Base-by-base conservation (phyloP, 2,797 vertebrate genomes). In the Miichthys miiuy region DNA sequence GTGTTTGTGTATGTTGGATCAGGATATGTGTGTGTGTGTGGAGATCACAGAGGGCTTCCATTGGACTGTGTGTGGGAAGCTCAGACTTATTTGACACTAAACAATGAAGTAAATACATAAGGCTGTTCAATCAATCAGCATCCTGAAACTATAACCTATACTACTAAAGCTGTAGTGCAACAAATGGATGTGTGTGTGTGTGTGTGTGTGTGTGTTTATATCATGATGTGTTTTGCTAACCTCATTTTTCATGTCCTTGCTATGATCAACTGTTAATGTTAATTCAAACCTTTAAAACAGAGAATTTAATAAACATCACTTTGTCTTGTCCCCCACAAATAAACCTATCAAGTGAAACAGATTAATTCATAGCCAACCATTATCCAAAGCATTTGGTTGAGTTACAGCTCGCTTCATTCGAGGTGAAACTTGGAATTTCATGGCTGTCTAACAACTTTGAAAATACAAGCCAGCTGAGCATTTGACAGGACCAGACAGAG, bases 61-160 rank as follows among this genome's bases (percentile, higher is more conserved):
- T 54, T 69, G 27, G 56, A 58, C 44, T 65, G 69, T 88, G 89
- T 65, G 69, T 88, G 89, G 74, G 77, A 81, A 77, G 1, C 51
- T 80, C 79, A 75, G 88, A 87, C 75, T 89, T 92, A 89, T 94
- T 92, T 93, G 81, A 91, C 48, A 68, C 12, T 38, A 92, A 93
- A 91, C 85, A 91, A 75, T 75, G 70, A 54, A 84, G 69, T 88
- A 91, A 90, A 92, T 87, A 86, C 68, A 84, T 68, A 74, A 69
- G 77, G 64, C 60, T 89, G 81, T 84, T 85, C 82, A 74, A 79
- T 90, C 87, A 87, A 71, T 89, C 90, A 90, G 66, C 6, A 61
- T 79, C 65, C 66, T 72, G 52, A 30, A 74, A 65, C 48, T 54
- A 61, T 72, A 78, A 79, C 82, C 68, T 78, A 66, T 68, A 54